These are phyloP conservation scores for Selenia dentaria DNA, from an alignment of 2,888 invertebrate genomes.

Conservation along the genomic window DNA sequence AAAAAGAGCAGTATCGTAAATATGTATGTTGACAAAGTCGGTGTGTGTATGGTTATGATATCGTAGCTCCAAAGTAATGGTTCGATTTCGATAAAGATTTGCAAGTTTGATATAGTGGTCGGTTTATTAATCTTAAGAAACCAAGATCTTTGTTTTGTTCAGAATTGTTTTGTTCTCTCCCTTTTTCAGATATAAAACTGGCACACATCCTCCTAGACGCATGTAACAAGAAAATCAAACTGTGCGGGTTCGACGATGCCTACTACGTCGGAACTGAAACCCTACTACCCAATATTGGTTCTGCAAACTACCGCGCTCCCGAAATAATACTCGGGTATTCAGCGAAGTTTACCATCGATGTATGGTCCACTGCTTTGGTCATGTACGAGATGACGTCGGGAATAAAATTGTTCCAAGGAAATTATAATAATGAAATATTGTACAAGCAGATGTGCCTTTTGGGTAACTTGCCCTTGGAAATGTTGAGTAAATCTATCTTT, in stretches of 20 bases:
- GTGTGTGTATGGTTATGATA: too few species aligned
- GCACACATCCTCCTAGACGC: conserved; percentile 56
- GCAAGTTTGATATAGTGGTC: too few species aligned
- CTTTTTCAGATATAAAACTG: conserved; percentile 64
- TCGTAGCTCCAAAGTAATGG: too few species aligned
- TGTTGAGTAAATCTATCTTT: conserved; percentile 43
- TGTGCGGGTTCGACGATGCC: conserved; percentile 63
- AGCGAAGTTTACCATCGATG: conserved; percentile 51
- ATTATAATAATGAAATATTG: conserved; percentile 50
- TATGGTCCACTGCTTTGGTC: conserved; percentile 62
- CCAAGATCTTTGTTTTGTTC: too few species aligned
- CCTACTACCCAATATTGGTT: conserved; percentile 41
- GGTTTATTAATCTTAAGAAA: too few species aligned
- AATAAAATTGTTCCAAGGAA: conserved; percentile 43
- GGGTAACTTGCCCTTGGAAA: conserved; percentile 46
- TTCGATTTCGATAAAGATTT: too few species aligned
- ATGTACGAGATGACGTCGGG: conserved; percentile 61
- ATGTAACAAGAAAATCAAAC: conserved; percentile 43
- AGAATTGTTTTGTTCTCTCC: too few species aligned
- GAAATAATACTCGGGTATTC: conserved; percentile 61
- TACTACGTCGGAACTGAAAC: conserved; percentile 21
- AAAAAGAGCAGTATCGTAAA: too few species aligned
- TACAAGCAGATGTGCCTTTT: conserved; percentile 52
- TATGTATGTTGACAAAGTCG: too few species aligned
- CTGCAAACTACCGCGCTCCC: conserved; percentile 55